Base-by-base conservation (phyloP, 1,140 invertebrate genomes). In the Tetranychus urticae region DNA sequence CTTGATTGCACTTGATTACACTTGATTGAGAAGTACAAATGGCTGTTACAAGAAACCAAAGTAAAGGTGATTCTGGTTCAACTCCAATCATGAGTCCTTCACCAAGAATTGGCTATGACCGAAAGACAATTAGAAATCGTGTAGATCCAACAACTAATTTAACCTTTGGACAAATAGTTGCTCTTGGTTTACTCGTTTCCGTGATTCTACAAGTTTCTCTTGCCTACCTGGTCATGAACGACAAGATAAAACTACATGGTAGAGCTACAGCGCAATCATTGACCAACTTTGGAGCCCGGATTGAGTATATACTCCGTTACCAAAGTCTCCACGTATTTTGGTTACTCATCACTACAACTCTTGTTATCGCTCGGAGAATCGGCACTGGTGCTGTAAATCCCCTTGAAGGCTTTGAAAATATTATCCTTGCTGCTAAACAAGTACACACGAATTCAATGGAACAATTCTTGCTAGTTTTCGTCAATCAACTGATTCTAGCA, bases 401-500 rank as follows among this genome's bases (percentile, higher is more conserved):
- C 7, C 12, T 45, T n/a, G 37, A 42, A 8, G 55, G 36, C 1
- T 39, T 39, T 60, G 59, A 52, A 2, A 14, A 60, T 5, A 14
- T 13, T 34, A 13, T 60, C 12, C 6, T 31, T 23, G 8, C 14
- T 8, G 34, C 12, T 13, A 50, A 60, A 31, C 47, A 60, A 34
- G 48, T 59, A 7, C 45, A 61, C 2, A 50, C 35, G 36, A 63
- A 63, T 46, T 54, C 31, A 12, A 23, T 60, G n/a, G 62, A 63
- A 52, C 62, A 63, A 56, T 48, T 60, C 37, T 14, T 63, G 3
- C 5, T 63, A 1, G 14, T 45, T 13, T 23, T 46, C 7, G 35
- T 36, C 36, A 37, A 14, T 34, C 62, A 63, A 46, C 37, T 60
- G 3, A 46, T 45, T 34, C 46, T 63, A 34, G 34, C 48, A 6